These are phyloP conservation scores for Invenusta paracnida DNA, from an alignment of 2,888 invertebrate species.

Conservation along the genomic window DNA sequence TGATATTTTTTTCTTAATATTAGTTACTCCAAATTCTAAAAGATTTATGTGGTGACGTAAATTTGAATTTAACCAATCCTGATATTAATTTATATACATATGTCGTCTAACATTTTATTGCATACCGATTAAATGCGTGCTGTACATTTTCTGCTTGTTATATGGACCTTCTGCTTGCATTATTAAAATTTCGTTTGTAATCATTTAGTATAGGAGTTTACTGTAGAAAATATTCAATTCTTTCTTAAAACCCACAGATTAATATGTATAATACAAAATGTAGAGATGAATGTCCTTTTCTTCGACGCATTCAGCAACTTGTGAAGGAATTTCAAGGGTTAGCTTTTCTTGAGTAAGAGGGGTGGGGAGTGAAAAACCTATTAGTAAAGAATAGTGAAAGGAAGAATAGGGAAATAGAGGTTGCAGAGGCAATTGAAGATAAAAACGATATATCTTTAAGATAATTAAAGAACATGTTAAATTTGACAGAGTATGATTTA, in stretches of 20 bases:
- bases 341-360: background rate
- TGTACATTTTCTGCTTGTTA: background rate
- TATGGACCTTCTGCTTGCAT: background rate
- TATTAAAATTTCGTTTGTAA: background rate
- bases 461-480: no score
- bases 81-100: no score
- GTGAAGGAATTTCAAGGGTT: background rate
- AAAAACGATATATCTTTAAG: background rate
- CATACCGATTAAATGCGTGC: background rate
- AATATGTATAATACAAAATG: background rate
- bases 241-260: background rate
- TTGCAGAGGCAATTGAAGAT: background rate
- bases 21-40: no score
- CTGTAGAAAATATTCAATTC: background rate
- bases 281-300: background rate
- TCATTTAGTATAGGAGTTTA: background rate
- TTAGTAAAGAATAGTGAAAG: no score
- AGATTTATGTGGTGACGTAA: no score
- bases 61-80: background rate
- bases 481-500: background rate
- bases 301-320: background rate
- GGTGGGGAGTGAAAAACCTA: background rate
- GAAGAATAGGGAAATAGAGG: no score
- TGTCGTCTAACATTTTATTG: no score
- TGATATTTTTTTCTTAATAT: no score